Evolutionary conservation across 2,797 vertebrate species (phyloP).

Genomic region (Sternotherus odoratus): DNA sequence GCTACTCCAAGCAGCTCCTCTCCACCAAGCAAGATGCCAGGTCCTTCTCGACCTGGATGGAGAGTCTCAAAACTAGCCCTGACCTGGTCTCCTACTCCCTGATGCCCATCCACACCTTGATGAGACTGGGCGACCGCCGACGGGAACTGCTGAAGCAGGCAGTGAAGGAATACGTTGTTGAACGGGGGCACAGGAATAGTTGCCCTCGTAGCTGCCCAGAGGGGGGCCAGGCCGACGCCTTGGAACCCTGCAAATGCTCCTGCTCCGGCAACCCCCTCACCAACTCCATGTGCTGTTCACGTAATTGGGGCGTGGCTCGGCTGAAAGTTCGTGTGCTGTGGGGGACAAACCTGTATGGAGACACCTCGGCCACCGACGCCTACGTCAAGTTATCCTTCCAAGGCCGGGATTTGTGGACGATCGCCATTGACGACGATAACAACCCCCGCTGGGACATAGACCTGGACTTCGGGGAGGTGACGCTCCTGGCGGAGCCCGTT

Average conservation of each 20-base stretch:
- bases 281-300: constrained; percentile 78
- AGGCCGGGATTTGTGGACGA: neutral
- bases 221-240: constrained; percentile 70
- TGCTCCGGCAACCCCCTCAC: neutral
- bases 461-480: constrained; percentile 82
- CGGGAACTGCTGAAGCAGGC: constrained; percentile 83
- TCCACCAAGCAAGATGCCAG: constrained; percentile 77
- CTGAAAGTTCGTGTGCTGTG: constrained; percentile 77
- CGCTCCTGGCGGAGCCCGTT: neutral
- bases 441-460: constrained; percentile 50
- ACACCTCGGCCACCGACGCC: neutral
- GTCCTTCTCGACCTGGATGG: constrained; percentile 86
- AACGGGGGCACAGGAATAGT: constrained; percentile 81
- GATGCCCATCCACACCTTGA: constrained; percentile 83
- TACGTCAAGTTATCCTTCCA: neutral
- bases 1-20: constrained; percentile 84
- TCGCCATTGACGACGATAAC: neutral
- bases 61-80: constrained; percentile 76
- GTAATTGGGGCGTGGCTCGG: constrained; percentile 77
- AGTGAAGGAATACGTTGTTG: constrained; percentile 86
- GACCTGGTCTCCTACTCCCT: constrained; percentile 85
- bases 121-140: constrained; percentile 32
- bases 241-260: constrained; percentile 70
- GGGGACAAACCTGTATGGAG: constrained; percentile 70
- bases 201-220: constrained; percentile 76